A percentile compares a stretch with the other conserved stretches of the same genome.
phyloP scores from a whole-genome alignment of 2,888 invertebrate species.

The Drosophila limbata region DNA sequence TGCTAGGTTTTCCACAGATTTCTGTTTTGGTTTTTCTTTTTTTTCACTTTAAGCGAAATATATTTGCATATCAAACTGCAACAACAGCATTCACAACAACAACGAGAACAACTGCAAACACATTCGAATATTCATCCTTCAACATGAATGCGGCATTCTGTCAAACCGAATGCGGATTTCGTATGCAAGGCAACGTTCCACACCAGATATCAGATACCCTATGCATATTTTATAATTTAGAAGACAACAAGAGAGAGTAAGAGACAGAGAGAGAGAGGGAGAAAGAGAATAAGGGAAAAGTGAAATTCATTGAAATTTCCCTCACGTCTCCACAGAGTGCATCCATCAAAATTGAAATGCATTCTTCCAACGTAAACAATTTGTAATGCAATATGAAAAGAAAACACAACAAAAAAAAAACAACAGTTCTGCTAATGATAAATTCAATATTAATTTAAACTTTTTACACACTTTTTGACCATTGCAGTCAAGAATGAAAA shows the following conservation, averaged over 20 bases:
- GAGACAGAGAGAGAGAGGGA: conserved; percentile 6
- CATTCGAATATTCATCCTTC: conserved; percentile 33
- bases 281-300: conserved; percentile 46
- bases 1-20: conserved; percentile 24
- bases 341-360: conserved; percentile 74
- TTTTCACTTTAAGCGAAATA: conserved; percentile 39
- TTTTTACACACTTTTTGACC: conserved; percentile 21
- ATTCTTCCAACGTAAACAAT: conserved; percentile 44
- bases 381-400: conserved; percentile 26
- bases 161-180: conserved; percentile 53
- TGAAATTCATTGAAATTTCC: conserved; percentile 72
- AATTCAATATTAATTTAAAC: conserved; percentile 26
- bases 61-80: conserved; percentile 67
- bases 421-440: conserved; percentile 12
- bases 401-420: not conserved
- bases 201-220: conserved; percentile 38
- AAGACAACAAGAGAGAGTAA: conserved; percentile 33
- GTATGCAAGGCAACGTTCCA: conserved; percentile 61
- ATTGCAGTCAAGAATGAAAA: conserved; percentile 47
- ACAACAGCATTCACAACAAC: conserved; percentile 15
- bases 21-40: conserved; percentile 22
- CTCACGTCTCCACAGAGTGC: conserved; percentile 72
- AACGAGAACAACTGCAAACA: conserved; percentile 18
- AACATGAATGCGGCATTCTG: conserved; percentile 62
- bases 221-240: conserved; percentile 57